These are phyloP conservation scores for Pituophis catenifer DNA, from an alignment of 2,113 vertebrate species.

Conservation along the genomic window DNA sequence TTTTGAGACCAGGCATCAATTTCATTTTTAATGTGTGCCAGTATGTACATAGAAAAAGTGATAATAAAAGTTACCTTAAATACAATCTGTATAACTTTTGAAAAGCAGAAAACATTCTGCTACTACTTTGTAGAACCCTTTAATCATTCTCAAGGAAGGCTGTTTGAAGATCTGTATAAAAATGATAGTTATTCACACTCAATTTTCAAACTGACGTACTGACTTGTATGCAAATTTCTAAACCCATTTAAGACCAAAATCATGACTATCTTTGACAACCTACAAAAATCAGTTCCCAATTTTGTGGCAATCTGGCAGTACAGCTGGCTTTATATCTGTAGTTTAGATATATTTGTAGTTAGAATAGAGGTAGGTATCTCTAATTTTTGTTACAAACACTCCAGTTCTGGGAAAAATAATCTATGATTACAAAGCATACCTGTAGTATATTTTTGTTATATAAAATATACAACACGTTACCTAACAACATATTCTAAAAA, in stretches of 20 bases:
- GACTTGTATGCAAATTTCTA: background rate
- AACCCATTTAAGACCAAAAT: background rate
- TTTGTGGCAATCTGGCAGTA: background rate
- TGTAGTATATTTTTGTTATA: background rate
- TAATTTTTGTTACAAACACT: background rate
- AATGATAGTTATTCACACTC: background rate
- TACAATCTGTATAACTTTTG: background rate
- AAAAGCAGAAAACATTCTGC: slow-evolving; percentile 3
- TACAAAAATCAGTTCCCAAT: background rate
- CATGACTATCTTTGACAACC: background rate
- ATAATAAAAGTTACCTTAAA: background rate
- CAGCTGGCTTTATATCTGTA: background rate
- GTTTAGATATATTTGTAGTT: background rate
- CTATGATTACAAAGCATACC: background rate
- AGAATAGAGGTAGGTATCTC: background rate
- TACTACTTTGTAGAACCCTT: background rate
- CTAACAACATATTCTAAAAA: background rate
- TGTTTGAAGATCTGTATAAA: background rate
- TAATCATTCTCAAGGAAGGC: background rate
- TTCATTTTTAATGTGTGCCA: too few relatives aligned
- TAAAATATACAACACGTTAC: background rate
- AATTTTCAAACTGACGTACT: background rate
- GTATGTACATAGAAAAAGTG: too few relatives aligned
- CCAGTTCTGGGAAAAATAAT: background rate
- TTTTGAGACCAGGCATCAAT: too few relatives aligned